Conservation (phyloP, 37 sponge, comb jelly and placozoan species). For the Ianthella basta region DNA sequence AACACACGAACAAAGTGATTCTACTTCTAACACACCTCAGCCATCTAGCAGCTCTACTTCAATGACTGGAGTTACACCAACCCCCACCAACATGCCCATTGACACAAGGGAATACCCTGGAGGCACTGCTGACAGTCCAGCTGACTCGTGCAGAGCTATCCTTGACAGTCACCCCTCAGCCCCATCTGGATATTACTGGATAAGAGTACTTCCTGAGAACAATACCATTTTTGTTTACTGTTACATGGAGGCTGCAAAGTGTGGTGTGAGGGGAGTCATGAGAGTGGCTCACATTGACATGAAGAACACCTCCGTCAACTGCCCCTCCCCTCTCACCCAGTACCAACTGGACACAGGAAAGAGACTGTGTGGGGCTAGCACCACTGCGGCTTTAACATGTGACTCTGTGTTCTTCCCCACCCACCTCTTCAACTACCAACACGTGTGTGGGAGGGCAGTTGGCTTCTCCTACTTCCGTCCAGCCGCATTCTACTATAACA, state of each 20-base stretch:
- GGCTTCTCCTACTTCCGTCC: not conserved
- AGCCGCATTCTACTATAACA: not conserved
- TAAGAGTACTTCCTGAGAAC: not conserved
- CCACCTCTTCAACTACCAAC: not conserved
- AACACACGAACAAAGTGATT: too few relatives aligned
- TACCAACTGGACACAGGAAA: too few relatives aligned
- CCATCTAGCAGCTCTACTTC: too few relatives aligned
- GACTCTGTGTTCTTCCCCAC: conserved; percentile 1
- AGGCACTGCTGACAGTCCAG: not conserved
- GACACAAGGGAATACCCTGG: too few relatives aligned
- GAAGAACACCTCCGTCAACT: not conserved
- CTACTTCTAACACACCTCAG: too few relatives aligned
- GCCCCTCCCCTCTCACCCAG: not conserved
- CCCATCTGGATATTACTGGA: not conserved
- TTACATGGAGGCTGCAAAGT: conserved; percentile 5
- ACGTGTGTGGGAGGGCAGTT: conserved; percentile 11
- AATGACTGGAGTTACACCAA: too few relatives aligned
- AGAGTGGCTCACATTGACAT: conserved; percentile 11
- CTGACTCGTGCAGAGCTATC: not conserved
- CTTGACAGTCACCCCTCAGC: not conserved
- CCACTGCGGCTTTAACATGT: not conserved
- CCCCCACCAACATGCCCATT: too few relatives aligned
- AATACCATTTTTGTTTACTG: too few relatives aligned
- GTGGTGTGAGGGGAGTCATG: conserved; percentile 18
- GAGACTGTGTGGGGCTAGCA: not conserved